phyloP scores from a whole-genome alignment of 1,140 invertebrate genomes.

The Sesamia nonagrioides region DNA sequence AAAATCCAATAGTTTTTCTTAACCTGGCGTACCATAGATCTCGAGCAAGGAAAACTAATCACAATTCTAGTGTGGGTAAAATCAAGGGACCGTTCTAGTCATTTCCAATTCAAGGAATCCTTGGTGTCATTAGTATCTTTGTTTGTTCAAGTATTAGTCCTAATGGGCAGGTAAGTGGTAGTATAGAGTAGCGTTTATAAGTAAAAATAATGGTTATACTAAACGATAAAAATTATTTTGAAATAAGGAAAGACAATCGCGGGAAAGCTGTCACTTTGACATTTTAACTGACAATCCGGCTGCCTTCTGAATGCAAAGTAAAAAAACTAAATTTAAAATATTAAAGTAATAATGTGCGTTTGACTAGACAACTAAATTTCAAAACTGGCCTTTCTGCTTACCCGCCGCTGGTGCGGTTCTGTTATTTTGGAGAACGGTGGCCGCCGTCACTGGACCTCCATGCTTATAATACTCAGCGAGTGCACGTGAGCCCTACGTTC shows the following conservation, averaged over 20 bases:
- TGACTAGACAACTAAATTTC: not conserved
- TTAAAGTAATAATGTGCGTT: too few relatives aligned
- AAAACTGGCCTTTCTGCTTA: not conserved
- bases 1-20: too few relatives aligned
- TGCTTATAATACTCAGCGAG: slow-evolving; percentile 76
- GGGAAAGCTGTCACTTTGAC: slow-evolving; percentile 17
- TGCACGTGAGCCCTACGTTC: slow-evolving; percentile 65
- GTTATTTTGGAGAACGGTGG: slow-evolving; percentile 82
- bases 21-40: too few relatives aligned
- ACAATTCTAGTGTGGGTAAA: not conserved
- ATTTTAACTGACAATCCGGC: not conserved
- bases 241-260: slow-evolving; percentile 9
- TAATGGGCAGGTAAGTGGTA: slow-evolving; percentile 18
- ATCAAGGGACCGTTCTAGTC: not conserved
- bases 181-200: not conserved
- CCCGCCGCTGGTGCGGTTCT: slow-evolving; percentile 65
- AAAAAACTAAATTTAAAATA: too few relatives aligned
- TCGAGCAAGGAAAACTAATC: not conserved
- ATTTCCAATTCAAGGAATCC: not conserved
- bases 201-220: not conserved
- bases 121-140: not conserved
- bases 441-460: slow-evolving; percentile 74
- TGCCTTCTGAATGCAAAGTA: not conserved
- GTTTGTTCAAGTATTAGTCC: not conserved
- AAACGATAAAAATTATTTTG: not conserved